A percentile compares a stretch with the other conserved stretches of the same genome.
Conservation (phyloP, 2,113 vertebrate genomes). For the Spea bombifrons region DNA sequence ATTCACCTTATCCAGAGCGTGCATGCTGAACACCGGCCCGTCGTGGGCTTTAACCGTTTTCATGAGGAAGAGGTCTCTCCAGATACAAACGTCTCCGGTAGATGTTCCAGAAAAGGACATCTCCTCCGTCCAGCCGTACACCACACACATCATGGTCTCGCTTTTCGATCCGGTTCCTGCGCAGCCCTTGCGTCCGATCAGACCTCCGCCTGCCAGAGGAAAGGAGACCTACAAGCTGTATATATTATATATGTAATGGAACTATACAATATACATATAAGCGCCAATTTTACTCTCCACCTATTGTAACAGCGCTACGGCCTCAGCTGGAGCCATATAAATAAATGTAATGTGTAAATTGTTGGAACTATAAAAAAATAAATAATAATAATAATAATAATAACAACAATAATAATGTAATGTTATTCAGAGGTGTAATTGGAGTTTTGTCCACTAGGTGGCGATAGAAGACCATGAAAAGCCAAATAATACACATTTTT, state of each 20-base stretch:
- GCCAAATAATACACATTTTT: too few species aligned
- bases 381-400: too few species aligned
- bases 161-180: constrained; percentile 74
- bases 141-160: constrained; percentile 96
- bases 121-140: constrained; percentile 96
- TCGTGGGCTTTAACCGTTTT: constrained; percentile 97
- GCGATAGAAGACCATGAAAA: too few species aligned
- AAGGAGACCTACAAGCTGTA: background rate
- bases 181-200: constrained; percentile 91
- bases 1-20: constrained; percentile 92
- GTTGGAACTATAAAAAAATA: too few species aligned
- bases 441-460: too few species aligned
- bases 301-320: background rate
- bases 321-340: background rate
- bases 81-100: constrained; percentile 92
- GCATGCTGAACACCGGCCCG: constrained; percentile 96
- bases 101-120: constrained; percentile 94
- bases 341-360: too few species aligned
- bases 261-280: background rate
- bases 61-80: constrained; percentile 93
- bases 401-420: too few species aligned
- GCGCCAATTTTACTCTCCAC: background rate
- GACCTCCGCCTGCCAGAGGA: constrained; percentile 78
- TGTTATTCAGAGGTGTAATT: too few species aligned
- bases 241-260: background rate